Evolutionary conservation across 2,888 invertebrate genomes (phyloP).

Genomic region (Cryptocheilus praepositus): DNA sequence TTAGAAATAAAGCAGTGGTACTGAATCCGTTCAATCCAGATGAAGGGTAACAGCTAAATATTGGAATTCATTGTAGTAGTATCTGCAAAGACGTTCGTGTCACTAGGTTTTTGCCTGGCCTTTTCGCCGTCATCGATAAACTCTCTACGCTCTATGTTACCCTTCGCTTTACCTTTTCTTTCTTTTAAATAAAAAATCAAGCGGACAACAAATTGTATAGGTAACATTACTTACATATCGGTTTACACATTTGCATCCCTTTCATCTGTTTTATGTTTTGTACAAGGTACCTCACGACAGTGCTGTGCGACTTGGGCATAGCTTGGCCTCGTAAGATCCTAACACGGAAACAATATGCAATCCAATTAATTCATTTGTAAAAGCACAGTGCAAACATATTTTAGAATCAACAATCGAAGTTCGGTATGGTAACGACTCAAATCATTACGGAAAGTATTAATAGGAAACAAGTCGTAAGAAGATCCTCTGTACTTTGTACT

Average conservation of each 20-base stretch:
- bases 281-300: constrained; percentile 73
- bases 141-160: constrained; percentile 6
- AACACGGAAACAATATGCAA: constrained; percentile 36
- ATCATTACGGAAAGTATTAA: constrained; percentile 11
- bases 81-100: constrained; percentile 62
- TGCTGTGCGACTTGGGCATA: constrained; percentile 75
- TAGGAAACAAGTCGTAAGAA: constrained; percentile 11
- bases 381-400: neutral
- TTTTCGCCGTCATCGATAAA: constrained; percentile 4
- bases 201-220: neutral
- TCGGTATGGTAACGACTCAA: neutral
- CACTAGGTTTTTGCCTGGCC: constrained; percentile 45
- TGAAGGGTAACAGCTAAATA: constrained; percentile 68
- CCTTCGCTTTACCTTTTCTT: constrained; percentile 5
- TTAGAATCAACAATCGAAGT: neutral
- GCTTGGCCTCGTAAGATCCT: constrained; percentile 74
- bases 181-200: neutral
- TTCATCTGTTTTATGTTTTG: constrained; percentile 73
- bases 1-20: constrained; percentile 64
- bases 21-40: constrained; percentile 65
- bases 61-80: constrained; percentile 66
- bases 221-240: constrained; percentile 55
- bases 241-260: constrained; percentile 71
- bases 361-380: neutral
- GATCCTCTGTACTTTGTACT: too few species aligned